Conservation (phyloP, 2,113 vertebrate genomes). For the Paralichthys olivaceus region DNA sequence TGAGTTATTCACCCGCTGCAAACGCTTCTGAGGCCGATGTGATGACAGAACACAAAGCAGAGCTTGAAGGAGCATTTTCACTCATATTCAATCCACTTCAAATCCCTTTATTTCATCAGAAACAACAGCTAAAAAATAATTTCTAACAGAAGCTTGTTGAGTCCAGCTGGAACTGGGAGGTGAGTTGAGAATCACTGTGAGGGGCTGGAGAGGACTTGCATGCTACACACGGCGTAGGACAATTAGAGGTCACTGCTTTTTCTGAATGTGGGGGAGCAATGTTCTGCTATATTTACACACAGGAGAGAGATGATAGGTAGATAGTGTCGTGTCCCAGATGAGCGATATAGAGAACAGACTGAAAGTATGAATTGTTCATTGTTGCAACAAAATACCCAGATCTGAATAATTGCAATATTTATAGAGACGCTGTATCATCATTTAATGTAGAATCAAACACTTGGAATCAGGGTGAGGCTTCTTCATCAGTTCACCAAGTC, state of each 20-base stretch:
- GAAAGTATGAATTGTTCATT: too few relatives aligned
- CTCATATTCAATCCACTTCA: constrained; percentile 26
- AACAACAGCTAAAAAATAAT: constrained; percentile 6
- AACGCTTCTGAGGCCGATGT: constrained; percentile 32
- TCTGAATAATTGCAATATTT: too few relatives aligned
- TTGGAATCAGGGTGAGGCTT: too few relatives aligned
- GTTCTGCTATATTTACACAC: constrained; percentile 23
- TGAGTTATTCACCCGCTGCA: constrained; percentile 19
- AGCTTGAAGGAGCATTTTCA: constrained; percentile 45
- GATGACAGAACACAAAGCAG: not conserved
- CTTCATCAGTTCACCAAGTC: too few relatives aligned
- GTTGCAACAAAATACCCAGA: too few relatives aligned
- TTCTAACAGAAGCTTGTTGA: constrained; percentile 3
- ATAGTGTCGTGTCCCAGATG: too few relatives aligned
- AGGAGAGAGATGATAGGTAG: not conserved
- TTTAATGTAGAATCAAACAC: too few relatives aligned
- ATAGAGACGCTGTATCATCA: too few relatives aligned
- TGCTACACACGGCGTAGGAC: constrained; percentile 56
- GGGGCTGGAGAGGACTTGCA: constrained; percentile 30
- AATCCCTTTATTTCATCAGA: constrained; percentile 17
- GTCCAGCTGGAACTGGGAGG: constrained; percentile 18
- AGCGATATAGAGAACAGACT: too few relatives aligned
- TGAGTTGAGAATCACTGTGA: constrained; percentile 34
- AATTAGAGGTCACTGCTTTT: constrained; percentile 52
- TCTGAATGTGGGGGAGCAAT: constrained; percentile 28